Evolutionary conservation across 2,888 invertebrate genomes (phyloP).

Genomic region (Coenonympha arcania): DNA sequence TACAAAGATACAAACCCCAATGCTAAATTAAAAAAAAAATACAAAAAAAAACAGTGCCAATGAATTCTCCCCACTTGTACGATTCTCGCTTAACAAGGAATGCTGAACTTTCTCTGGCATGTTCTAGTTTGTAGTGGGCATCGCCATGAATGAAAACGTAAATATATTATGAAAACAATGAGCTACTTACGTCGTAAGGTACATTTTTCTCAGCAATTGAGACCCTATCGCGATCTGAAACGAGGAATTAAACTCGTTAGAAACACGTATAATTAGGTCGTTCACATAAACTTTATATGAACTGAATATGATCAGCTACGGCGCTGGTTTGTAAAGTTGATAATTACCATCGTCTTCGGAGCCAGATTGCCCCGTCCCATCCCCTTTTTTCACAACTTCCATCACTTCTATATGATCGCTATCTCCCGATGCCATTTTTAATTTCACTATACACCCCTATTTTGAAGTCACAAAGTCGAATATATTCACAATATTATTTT

Average conservation of each 20-base stretch:
- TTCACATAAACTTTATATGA: not conserved
- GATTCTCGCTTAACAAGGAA: slow-evolving; percentile 37
- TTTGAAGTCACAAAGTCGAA: slow-evolving; percentile 54
- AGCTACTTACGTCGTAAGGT: slow-evolving; percentile 76
- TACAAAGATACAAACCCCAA: not conserved
- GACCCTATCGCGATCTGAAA: slow-evolving; percentile 75
- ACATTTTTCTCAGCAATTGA: slow-evolving; percentile 76
- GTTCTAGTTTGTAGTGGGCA: slow-evolving; percentile 11
- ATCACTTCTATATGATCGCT: slow-evolving; percentile 85
- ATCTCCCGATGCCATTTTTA: slow-evolving; percentile 88
- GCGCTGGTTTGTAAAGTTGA: slow-evolving; percentile 8
- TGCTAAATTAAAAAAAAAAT: not conserved
- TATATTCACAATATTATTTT: slow-evolving; percentile 55
- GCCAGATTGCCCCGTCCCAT: slow-evolving; percentile 75
- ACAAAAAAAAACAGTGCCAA: slow-evolving; percentile 2
- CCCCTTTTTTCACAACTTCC: slow-evolving; percentile 78
- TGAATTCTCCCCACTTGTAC: slow-evolving; percentile 33
- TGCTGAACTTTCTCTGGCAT: slow-evolving; percentile 36
- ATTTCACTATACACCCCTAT: slow-evolving; percentile 65
- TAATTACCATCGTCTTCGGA: slow-evolving; percentile 75
- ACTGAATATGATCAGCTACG: not conserved
- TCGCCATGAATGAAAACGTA: slow-evolving; percentile 42
- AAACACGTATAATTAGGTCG: slow-evolving; percentile 39
- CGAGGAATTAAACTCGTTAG: slow-evolving; percentile 46
- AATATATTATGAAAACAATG: slow-evolving; percentile 32